Evolutionary conservation across 2,888 invertebrate genomes (phyloP), one percentile per base, ranked within the genome.

Genomic region (Andrena chrysosceles): DNA sequence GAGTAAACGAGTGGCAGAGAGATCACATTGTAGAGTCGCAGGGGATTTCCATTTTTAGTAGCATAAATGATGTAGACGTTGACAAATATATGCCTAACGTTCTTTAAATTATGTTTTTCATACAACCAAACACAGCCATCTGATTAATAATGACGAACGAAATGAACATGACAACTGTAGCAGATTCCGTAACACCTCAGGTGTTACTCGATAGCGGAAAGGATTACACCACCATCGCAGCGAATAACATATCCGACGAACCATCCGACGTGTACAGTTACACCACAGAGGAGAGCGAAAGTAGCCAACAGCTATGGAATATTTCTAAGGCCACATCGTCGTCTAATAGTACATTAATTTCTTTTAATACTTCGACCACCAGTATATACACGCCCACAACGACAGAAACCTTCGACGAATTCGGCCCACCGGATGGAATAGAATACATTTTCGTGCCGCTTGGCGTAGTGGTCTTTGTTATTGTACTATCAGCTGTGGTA

Each of bases 401-500:
- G 0, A 88, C 88, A 75, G 91, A 93, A 59, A 87, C 91, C 6
- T 93, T 91, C 33, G 93, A 93, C 75, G 93, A 93, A 75, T 93
- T 93, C 66, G 93, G 92, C 23, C 93, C 93, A 63, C 93, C 93
- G 0, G 93, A 93, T 73, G 93, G 93, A 68, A 91, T 93, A 49
- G 93, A 93, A 85, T 93, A 93, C 85, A 93, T 93, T 89, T 93
- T 93, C 86, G 93, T 93, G 76, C 93, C 93, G 35, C 89, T 93
- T 59, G 93, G 93, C 77, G 93, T 93, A 42, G 92, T 93, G 91
- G 92, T 93, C 85, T 93, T 93, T 85, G 93, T 93, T 77, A 91
- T 93, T 74, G 88, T 93, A 81, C 86, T 93, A 74, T 93, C 93
- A 77, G 93, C 93, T 86, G 93, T 93, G 93, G 93, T 93, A 90